Base-by-base conservation (phyloP, 2,797 vertebrate genomes). In the Chloroceryle amazona region DNA sequence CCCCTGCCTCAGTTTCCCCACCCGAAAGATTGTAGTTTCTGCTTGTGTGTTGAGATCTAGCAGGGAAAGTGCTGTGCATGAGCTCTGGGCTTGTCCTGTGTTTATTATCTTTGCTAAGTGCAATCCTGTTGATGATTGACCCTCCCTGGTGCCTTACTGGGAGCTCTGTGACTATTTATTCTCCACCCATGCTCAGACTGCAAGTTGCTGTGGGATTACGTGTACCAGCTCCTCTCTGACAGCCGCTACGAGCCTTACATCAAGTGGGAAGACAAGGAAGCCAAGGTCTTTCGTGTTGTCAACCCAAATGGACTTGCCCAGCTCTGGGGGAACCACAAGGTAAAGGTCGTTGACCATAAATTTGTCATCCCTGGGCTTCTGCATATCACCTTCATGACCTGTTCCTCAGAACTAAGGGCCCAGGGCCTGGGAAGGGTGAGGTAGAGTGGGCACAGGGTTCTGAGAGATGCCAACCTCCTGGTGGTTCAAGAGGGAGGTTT, bases 281-380 rank as follows among this genome's bases (percentile, higher is more conserved):
- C 97, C 86, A 98, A 98, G 74, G 95, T 99, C 68, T 99, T 99
- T 92, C 98, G 98, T 4, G 98, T 99, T 0, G 98, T 99, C 22
- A 98, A 99, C 93, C 99, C 99, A 1, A 99, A 99, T 0, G 99
- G 99, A 82, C 98, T 99, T 8, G 99, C 99, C 31, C 98, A 98
- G 73, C 99, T 99, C 90, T 99, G 99, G 99, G 99, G 99, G 31
- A 99, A 99, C 96, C 99, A 99, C 96, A 99, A 99, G 98, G 99
- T 99, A 82, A 97, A 65, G 19, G 63, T 28, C 26, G 4, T 2
- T 26, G 66, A n/a, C 39, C 15, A 67, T 0, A 10, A 25, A 6
- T 21, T 3, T 22, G 14, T 37, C n/a, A 5, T 19, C 33, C 41
- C 42, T n/a, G 41, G 28, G 39, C 14, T 81, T 19, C 67, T 66